These are phyloP conservation scores for Aleiodes alternator DNA, from an alignment of 2,888 invertebrate species.

Conservation along the genomic window DNA sequence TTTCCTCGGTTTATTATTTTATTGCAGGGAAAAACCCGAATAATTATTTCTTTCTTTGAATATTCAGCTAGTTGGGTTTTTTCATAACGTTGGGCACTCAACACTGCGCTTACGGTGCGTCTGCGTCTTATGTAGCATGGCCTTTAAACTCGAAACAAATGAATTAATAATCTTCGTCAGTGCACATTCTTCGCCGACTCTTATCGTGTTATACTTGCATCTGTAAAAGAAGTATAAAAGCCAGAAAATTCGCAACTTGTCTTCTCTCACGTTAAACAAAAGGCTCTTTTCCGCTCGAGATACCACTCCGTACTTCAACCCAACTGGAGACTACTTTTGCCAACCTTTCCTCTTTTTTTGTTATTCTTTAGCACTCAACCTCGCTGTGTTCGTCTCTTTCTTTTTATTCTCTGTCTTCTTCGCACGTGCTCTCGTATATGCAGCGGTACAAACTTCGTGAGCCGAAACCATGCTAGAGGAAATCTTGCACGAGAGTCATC, in stretches of 20 bases:
- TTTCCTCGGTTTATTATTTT: too few species aligned
- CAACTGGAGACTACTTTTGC: slow-evolving; percentile 23
- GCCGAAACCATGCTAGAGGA: neutral
- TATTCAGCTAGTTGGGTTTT: too few species aligned
- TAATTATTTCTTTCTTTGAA: too few species aligned
- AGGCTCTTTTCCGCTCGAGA: slow-evolving; percentile 42
- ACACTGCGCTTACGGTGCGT: too few species aligned
- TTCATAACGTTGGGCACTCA: too few species aligned
- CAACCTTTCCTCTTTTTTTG: slow-evolving; percentile 39
- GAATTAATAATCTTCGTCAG: neutral
- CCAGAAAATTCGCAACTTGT: slow-evolving; percentile 8
- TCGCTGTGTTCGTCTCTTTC: slow-evolving; percentile 20
- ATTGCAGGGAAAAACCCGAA: too few species aligned
- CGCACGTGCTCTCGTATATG: neutral
- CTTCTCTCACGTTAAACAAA: slow-evolving; percentile 41
- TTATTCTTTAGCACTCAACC: slow-evolving; percentile 36
- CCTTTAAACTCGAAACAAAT: neutral
- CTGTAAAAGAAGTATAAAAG: slow-evolving; percentile 11
- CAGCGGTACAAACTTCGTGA: slow-evolving; percentile 19
- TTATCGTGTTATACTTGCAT: slow-evolving; percentile 23
- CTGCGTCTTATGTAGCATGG: too few species aligned
- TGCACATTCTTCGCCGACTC: neutral
- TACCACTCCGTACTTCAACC: slow-evolving; percentile 26
- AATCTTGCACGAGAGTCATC: neutral
- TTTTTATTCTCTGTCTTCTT: slow-evolving; percentile 20